phyloP scores from a whole-genome alignment of 2,888 invertebrate genomes.

The Leuctra nigra region DNA sequence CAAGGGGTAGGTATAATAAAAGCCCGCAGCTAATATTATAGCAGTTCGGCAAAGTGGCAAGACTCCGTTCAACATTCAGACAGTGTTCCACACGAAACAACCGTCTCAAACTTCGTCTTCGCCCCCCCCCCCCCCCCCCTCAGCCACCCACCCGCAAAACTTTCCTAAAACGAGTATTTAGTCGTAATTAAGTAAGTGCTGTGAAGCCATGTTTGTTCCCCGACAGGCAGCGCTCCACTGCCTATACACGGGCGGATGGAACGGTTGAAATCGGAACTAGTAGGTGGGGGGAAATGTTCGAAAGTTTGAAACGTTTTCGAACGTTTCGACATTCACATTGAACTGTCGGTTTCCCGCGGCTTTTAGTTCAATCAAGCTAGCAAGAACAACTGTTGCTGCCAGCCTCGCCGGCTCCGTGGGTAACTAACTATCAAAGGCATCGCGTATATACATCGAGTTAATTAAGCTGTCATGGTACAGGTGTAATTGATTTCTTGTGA shows the following conservation, averaged over 20 bases:
- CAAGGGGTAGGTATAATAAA: no score
- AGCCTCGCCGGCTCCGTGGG: not conserved
- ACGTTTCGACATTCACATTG: slow-evolving; percentile 3
- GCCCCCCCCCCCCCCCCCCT: no score
- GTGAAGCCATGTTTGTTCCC: not conserved
- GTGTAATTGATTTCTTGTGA: no score
- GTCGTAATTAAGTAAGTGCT: slow-evolving; percentile 7
- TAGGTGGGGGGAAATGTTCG: not conserved
- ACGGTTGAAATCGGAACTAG: not conserved
- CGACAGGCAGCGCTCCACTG: not conserved
- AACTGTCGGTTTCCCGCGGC: not conserved
- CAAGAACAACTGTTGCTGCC: slow-evolving; percentile 7
- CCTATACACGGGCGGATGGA: no score
- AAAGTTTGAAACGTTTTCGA: not conserved
- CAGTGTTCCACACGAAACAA: no score
- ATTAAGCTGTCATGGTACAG: slow-evolving; percentile 5
- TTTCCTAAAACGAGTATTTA: slow-evolving; percentile 1
- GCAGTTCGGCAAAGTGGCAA: no score
- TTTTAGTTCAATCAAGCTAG: slow-evolving; percentile 2
- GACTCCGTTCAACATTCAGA: no score
- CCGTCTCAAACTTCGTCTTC: no score
- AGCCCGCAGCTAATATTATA: no score
- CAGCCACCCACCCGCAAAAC: no score
- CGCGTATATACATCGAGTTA: slow-evolving; percentile 2
- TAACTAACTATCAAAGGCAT: no score